Evolutionary conservation across 2,113 vertebrate genomes (phyloP).

Genomic region (Pithys albifrons): DNA sequence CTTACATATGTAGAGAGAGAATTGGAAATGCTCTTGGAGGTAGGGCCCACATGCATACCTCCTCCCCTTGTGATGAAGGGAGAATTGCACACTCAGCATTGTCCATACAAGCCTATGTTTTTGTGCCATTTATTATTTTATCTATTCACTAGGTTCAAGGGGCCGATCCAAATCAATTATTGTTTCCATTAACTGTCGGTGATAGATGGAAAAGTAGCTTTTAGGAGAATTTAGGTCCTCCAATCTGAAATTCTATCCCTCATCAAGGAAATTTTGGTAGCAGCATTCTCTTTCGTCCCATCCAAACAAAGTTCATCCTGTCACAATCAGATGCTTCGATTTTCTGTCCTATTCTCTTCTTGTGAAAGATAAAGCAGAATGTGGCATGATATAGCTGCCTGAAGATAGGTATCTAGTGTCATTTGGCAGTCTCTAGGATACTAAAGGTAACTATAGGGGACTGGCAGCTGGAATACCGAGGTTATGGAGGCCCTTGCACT

Average conservation of each 20-base stretch:
- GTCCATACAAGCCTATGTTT: neutral
- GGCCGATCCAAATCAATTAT: neutral
- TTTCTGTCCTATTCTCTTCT: neutral
- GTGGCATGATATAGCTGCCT: neutral
- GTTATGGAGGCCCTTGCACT: neutral
- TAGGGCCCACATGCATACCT: neutral
- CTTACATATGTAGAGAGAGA: neutral
- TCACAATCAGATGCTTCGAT: neutral
- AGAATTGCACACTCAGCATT: neutral
- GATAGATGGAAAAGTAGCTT: neutral
- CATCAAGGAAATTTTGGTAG: neutral
- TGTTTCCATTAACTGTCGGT: neutral
- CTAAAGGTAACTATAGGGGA: rapidly evolving
- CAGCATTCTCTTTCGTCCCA: neutral
- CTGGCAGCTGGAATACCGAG: neutral
- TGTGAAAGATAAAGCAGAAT: neutral
- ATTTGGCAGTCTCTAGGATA: neutral
- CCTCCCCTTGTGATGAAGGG: neutral
- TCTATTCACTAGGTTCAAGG: neutral
- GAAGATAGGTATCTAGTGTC: neutral
- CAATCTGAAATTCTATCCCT: neutral
- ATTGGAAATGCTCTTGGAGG: neutral
- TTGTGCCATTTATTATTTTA: neutral
- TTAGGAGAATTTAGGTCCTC: neutral
- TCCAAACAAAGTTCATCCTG: neutral